Evolutionary conservation across 1,140 invertebrate genomes (phyloP).

Genomic region (Bombus sylvicola): DNA sequence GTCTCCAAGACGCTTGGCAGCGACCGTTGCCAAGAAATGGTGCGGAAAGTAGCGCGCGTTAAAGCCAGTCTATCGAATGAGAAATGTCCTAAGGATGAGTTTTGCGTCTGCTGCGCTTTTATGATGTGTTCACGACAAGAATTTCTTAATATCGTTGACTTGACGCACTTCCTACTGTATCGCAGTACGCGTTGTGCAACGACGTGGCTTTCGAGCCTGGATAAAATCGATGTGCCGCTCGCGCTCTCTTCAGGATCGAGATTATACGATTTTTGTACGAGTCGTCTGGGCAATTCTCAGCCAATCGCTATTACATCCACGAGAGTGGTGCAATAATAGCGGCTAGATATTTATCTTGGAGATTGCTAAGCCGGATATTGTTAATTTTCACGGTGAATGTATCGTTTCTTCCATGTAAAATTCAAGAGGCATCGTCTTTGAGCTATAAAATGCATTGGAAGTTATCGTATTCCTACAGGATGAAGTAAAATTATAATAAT

Average conservation of each 20-base stretch:
- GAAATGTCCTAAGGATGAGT: not conserved
- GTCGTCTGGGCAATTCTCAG: not conserved
- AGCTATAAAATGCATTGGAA: not conserved
- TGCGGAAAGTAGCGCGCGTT: slow-evolving; percentile 42
- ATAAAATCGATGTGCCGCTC: slow-evolving; percentile 19
- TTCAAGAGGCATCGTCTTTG: not conserved
- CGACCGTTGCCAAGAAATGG: slow-evolving; percentile 44
- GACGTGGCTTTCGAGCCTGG: not conserved
- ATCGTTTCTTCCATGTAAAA: not conserved
- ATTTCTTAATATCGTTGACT: slow-evolving; percentile 20
- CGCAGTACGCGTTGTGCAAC: not conserved
- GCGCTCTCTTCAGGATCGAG: not conserved
- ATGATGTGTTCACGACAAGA: slow-evolving; percentile 19
- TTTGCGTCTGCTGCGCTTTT: slow-evolving; percentile 10
- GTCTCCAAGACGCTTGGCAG: slow-evolving; percentile 30
- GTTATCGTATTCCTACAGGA: too few species aligned
- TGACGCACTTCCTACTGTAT: not conserved
- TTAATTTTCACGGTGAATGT: slow-evolving; percentile 15
- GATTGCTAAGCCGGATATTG: slow-evolving; percentile 8
- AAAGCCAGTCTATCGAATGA: slow-evolving; percentile 13
- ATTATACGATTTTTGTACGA: not conserved
- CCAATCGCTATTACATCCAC: not conserved
- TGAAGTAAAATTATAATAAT: too few species aligned
- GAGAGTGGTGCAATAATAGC: too few species aligned
- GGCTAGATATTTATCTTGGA: slow-evolving; percentile 18